Evolutionary conservation across 2,888 invertebrate species (phyloP), one percentile per base, ranked within the genome.

Genomic region (Eristalis intricaria): DNA sequence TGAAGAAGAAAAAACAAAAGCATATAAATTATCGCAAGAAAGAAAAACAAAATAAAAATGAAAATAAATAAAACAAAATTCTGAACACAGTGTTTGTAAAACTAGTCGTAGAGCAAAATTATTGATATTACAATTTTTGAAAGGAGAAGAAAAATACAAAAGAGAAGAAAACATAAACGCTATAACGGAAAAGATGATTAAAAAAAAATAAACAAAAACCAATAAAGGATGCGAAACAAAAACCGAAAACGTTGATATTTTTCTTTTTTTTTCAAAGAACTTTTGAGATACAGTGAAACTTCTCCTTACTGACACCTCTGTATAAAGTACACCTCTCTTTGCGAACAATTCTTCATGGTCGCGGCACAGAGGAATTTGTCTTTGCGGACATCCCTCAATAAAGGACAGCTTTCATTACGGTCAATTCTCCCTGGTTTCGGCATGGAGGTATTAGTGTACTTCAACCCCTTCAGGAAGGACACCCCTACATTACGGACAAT

Each of bases 71-170:
- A 50, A 79, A 75, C 68, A 74, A 56, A 56, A 82, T 78, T 86
- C 82, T 79, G 82, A 82, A 60, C 70, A 83, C 86, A 86, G 78
- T 86, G 86, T 86, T 86, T 86, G 83, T 86, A 83, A 79, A 86
- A 82, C 86, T 86, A 86, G 86, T 86, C 86, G 86, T 86, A 86
- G 82, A 78, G 70, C 82, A 86, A 86, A 86, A 86, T 86, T 86
- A 82, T 79, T 86, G 83, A 86, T 86, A 86, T 83, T 86, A 82
- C 64, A 73, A 66, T 60, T 75, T 79, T 86, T 71, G 78, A 74
- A 70, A 63, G 8, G 56, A 79, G 75, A 40, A 78, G 65, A 76
- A 73, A 73, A 75, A 75, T 15, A 64, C 32, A 56, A 58, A 60
- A 71, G 43, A 76, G 43, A 76, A 50, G 60, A 78, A 86, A 76